These are phyloP conservation scores for Enteromius anoplus DNA, from an alignment of 2,797 vertebrate genomes.

Conservation along the genomic window DNA sequence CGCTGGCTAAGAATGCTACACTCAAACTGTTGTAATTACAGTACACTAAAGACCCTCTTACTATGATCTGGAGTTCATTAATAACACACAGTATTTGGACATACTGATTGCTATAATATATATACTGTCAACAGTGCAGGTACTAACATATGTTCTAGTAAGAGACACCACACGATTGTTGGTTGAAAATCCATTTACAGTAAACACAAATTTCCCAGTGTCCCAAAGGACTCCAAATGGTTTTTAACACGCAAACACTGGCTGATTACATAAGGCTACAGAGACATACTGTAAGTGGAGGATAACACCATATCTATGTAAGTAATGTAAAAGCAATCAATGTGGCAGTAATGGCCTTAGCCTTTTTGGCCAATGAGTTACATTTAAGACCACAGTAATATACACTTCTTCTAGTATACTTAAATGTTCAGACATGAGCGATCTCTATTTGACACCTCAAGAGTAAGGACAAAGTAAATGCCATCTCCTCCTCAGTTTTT, in stretches of 20 bases:
- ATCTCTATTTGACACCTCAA: slow-evolving; percentile 13
- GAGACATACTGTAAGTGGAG: slow-evolving; percentile 6
- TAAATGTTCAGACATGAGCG: slow-evolving; percentile 14
- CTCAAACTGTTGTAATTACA: slow-evolving; percentile 32
- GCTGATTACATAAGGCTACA: neutral
- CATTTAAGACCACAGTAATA: slow-evolving; percentile 20
- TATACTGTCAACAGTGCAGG: neutral
- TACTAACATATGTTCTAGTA: neutral
- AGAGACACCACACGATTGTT: neutral
- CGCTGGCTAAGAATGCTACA: slow-evolving; percentile 14
- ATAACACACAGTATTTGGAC: slow-evolving; percentile 1
- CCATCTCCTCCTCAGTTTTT: slow-evolving; percentile 11
- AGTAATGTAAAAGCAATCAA: slow-evolving; percentile 6
- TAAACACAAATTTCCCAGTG: neutral
- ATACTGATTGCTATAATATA: neutral
- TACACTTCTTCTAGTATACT: neutral
- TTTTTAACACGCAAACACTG: neutral
- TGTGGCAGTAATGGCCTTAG: neutral
- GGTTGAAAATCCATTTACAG: slow-evolving; percentile 5
- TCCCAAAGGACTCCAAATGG: neutral
- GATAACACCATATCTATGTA: neutral
- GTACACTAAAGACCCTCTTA: slow-evolving; percentile 7
- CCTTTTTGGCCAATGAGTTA: neutral
- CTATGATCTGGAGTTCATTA: slow-evolving; percentile 5
- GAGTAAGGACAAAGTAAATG: slow-evolving; percentile 10